phyloP scores from a whole-genome alignment of 2,888 invertebrate genomes.

The Clanis bilineata region DNA sequence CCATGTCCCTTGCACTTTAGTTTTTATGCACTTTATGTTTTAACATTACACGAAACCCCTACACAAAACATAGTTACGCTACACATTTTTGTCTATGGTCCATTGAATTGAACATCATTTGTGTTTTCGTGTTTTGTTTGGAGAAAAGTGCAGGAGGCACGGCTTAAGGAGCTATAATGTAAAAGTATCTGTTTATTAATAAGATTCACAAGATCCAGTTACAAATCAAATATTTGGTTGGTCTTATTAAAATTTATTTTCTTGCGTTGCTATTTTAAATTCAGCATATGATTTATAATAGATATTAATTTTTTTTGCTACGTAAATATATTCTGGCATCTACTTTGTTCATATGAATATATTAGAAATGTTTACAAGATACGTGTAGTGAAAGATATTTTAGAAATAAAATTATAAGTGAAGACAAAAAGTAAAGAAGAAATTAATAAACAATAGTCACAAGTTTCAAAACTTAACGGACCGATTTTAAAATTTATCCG shows the following conservation, averaged over 20 bases:
- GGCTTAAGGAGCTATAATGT: background rate
- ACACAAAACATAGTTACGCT: too few relatives aligned
- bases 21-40: too few relatives aligned
- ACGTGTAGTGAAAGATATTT: background rate
- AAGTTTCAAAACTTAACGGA: too few relatives aligned
- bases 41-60: too few relatives aligned
- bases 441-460: too few relatives aligned
- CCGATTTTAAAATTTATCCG: too few relatives aligned
- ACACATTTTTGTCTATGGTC: too few relatives aligned
- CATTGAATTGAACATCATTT: too few relatives aligned
- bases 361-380: background rate
- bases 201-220: constrained; percentile 6
- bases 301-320: background rate
- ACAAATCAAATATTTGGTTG: constrained; percentile 7
- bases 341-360: background rate
- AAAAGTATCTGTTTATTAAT: background rate
- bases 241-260: background rate
- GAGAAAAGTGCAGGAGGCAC: too few relatives aligned
- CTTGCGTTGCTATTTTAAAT: background rate
- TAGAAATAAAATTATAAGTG: background rate
- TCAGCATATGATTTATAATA: background rate
- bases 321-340: background rate
- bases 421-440: background rate
- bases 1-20: too few relatives aligned
- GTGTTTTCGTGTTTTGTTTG: too few relatives aligned